Evolutionary conservation across 2,797 vertebrate genomes (phyloP).

Genomic region (Hylomyscus alleni): DNA sequence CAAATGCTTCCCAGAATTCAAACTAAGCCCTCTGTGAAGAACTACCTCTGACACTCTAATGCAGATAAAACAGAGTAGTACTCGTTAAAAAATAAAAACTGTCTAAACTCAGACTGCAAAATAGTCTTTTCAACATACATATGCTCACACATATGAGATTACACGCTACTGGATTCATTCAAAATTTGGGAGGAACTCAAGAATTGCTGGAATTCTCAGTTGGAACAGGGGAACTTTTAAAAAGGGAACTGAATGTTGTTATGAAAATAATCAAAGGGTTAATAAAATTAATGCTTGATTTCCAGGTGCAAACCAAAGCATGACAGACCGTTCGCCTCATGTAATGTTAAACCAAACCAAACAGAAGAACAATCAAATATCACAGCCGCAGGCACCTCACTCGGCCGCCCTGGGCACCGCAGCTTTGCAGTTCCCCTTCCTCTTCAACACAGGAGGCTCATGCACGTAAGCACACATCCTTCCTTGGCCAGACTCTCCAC

Average conservation of each 20-base stretch:
- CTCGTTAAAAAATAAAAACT: constrained; percentile 68
- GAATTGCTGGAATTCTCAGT: constrained; percentile 61
- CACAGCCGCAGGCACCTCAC: constrained; percentile 72
- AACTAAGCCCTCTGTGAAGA: constrained; percentile 49
- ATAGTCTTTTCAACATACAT: constrained; percentile 5
- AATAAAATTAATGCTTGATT: constrained; percentile 62
- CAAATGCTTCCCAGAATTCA: constrained; percentile 40
- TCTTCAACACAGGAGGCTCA: constrained; percentile 75
- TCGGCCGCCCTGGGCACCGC: constrained; percentile 75
- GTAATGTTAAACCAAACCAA: background rate
- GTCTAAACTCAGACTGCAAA: constrained; percentile 60
- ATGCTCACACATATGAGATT: constrained; percentile 22
- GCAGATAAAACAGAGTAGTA: constrained; percentile 43
- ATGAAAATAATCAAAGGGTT: constrained; percentile 71
- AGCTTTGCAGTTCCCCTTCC: constrained; percentile 67
- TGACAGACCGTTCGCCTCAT: background rate
- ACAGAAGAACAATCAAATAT: constrained; percentile 19
- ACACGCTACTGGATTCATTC: constrained; percentile 51
- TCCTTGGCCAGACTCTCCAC: constrained; percentile 85
- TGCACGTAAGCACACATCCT: constrained; percentile 88
- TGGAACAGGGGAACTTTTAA: constrained; percentile 57
- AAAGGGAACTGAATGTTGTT: constrained; percentile 55
- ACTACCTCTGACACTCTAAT: constrained; percentile 4
- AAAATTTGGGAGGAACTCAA: constrained; percentile 58
- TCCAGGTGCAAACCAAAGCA: constrained; percentile 80